Evolutionary conservation across 2,888 invertebrate species (phyloP).

Genomic region (Drosophila sordidapex): DNA sequence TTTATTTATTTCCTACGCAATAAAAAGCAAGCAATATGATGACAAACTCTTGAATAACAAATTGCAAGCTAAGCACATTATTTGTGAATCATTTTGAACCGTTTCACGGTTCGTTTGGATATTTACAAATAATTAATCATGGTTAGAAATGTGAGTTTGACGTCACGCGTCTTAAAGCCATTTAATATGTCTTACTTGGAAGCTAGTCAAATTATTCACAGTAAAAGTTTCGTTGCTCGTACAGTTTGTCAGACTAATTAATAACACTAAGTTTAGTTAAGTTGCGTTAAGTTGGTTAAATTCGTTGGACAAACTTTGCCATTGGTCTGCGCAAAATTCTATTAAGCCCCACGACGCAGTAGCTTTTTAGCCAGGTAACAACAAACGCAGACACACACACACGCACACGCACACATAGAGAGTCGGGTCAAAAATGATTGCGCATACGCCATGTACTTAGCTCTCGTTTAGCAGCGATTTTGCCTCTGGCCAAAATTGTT

Average conservation of each 20-base stretch:
- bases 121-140: conserved; percentile 68
- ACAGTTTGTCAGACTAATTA: conserved; percentile 53
- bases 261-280: conserved; percentile 60
- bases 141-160: conserved; percentile 30
- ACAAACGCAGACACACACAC: not conserved
- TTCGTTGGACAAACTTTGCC: conserved; percentile 38
- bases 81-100: conserved; percentile 48
- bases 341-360: conserved; percentile 49
- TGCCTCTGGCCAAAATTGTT: conserved; percentile 10
- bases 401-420: not conserved
- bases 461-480: conserved; percentile 20
- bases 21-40: conserved; percentile 21
- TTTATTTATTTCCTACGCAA: conserved; percentile 44
- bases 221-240: not conserved
- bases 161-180: conserved; percentile 34
- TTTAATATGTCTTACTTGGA: conserved; percentile 25
- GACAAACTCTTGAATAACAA: conserved; percentile 38
- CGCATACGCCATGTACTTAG: conserved; percentile 59
- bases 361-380: conserved; percentile 38
- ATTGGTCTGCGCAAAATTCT: conserved; percentile 25
- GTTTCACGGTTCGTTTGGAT: conserved; percentile 23
- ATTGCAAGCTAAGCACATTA: conserved; percentile 31
- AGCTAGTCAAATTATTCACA: conserved; percentile 38
- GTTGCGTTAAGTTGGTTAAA: conserved; percentile 29
- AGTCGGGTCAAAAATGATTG: conserved; percentile 36